Percentiles rank a stretch among this genome's conserved stretches.
These are phyloP conservation scores for Spongilla lacustris DNA, from an alignment of 37 sponge, comb jelly and placozoan species.

Conservation along the genomic window DNA sequence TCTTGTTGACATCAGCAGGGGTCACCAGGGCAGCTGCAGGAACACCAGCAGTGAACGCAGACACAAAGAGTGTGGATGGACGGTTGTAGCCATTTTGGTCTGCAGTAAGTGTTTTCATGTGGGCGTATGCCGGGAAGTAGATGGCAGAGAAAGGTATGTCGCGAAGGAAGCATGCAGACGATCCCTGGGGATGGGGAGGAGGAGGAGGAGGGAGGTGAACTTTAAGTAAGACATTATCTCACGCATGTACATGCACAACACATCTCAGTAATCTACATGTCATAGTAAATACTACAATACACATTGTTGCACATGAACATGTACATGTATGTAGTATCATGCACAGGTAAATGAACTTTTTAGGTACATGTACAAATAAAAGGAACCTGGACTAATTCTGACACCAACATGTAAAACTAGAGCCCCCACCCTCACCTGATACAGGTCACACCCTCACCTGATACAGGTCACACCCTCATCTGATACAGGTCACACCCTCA, in stretches of 20 bases:
- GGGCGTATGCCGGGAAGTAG: slow-evolving; percentile 96
- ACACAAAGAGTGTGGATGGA: slow-evolving; percentile 48
- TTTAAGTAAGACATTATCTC: too few relatives aligned
- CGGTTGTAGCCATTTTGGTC: slow-evolving; percentile 69
- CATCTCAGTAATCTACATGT: too few relatives aligned
- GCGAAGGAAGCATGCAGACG: slow-evolving; percentile 88
- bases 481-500: too few relatives aligned
- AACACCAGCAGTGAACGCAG: slow-evolving; percentile 84
- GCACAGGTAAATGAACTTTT: too few relatives aligned
- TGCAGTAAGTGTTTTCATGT: slow-evolving; percentile 77
- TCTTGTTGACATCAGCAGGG: slow-evolving; percentile 98
- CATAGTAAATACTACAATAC: too few relatives aligned
- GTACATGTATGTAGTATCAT: too few relatives aligned
- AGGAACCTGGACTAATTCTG: too few relatives aligned
- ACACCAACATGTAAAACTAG: neutral
- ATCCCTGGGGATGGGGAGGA: slow-evolving; percentile 61
- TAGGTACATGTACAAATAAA: too few relatives aligned
- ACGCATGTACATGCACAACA: too few relatives aligned
- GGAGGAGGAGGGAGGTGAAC: too few relatives aligned
- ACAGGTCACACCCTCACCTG: neutral
- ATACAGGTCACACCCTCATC: too few relatives aligned
- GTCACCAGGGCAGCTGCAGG: slow-evolving; percentile 93
- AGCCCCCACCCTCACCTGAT: neutral
- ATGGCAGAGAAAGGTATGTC: slow-evolving; percentile 96
- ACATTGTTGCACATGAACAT: too few relatives aligned